Evolutionary conservation across 2,888 invertebrate species (phyloP).

Genomic region (Stenotaenia linearis): DNA sequence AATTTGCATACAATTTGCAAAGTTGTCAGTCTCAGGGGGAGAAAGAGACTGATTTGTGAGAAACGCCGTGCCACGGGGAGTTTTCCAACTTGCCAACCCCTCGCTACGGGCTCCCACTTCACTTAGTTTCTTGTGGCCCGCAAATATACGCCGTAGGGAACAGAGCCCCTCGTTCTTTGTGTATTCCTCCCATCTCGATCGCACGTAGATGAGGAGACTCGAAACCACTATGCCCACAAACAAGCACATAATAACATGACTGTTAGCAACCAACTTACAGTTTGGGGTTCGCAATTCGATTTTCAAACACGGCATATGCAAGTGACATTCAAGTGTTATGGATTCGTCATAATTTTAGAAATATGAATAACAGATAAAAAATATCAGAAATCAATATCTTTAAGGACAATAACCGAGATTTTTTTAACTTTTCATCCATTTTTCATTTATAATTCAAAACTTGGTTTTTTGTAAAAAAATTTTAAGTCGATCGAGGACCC

Average conservation of each 20-base stretch:
- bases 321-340: neutral
- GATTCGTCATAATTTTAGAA: neutral
- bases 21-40: constrained; percentile 30
- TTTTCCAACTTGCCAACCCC: constrained; percentile 14
- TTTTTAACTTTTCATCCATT: too few relatives aligned
- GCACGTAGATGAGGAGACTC: neutral
- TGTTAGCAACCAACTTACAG: constrained; percentile 17
- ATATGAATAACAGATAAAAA: neutral
- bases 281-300: neutral
- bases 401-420: too few relatives aligned
- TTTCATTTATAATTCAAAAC: neutral
- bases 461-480: too few relatives aligned
- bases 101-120: constrained; percentile 14
- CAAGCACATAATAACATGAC: constrained; percentile 11
- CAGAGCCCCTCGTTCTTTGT: neutral
- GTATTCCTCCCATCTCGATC: neutral
- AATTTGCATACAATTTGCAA: constrained; percentile 32
- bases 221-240: constrained; percentile 12
- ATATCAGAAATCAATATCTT: too few relatives aligned
- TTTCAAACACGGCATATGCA: neutral
- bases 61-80: constrained; percentile 16
- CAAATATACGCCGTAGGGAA: neutral
- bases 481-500: too few relatives aligned
- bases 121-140: constrained; percentile 10
- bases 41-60: constrained; percentile 26